Evolutionary conservation across 2,113 vertebrate genomes (phyloP), one percentile per base, ranked within the genome.

Genomic region (Mustela lutreola): DNA sequence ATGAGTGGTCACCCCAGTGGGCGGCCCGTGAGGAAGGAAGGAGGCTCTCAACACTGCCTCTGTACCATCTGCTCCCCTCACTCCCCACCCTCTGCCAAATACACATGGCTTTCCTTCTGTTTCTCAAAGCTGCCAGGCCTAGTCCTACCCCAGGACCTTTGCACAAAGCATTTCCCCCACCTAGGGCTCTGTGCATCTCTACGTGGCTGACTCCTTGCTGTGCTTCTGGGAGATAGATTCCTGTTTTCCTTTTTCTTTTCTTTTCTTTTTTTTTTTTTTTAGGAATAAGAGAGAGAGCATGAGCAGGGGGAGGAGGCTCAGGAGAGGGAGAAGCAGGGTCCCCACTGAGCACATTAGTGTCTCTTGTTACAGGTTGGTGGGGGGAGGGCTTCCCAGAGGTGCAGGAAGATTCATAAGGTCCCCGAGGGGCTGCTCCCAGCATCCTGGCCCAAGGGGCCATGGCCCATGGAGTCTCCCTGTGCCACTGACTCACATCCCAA

Each of bases 1-100:
- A 36, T 2, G 24, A 15, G 6, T 1, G 15, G 71, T 78, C 71
- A 28, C 48, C 24, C n/a, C n/a, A 3, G 16, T 0, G 3, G 28
- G 65, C 31, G 48, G 26, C 53, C 53, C 0, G 15, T 73, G 67
- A 93, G 81, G 45, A 78, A 87, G 76, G 45, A 71, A 87, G n/a
- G 33, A 14, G 36, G 31, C 7, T 42, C n/a, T 56, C 14, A 1
- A 11, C 2, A 14, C 31, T 4, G 39, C 31, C 21, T 8, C 1
- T 36, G 16, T 62, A 11, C 82, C 45, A 7, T 8, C 26, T 15
- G 48, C 18, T 19, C 2, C 62, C 26, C 28, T 84, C 12, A 18
- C 5, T 56, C 33, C 7, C 36, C 26, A 33, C 24, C 21, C 12
- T 14, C 45, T 1, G n/a, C 36, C 81, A 6, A 12, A 12, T 0